phyloP scores from a whole-genome alignment of 1,140 invertebrate genomes.

The Danaus melanippus region DNA sequence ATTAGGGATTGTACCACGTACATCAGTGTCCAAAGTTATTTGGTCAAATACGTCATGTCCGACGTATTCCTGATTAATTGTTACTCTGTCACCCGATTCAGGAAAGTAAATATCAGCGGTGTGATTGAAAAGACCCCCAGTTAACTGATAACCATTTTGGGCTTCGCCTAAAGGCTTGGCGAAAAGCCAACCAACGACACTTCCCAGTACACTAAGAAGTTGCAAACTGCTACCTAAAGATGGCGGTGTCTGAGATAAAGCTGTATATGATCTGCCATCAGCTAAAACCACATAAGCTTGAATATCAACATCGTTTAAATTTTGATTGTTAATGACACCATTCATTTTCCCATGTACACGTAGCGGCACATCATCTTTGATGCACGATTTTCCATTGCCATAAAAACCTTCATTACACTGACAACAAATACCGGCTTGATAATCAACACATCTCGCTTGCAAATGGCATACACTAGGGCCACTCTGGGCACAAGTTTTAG shows the following conservation, averaged over 20 bases:
- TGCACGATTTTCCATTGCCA: conserved; percentile 92
- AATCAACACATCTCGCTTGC: conserved; percentile 87
- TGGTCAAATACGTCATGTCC: conserved; percentile 95
- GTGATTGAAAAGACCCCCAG: conserved; percentile 88
- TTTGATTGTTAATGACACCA: conserved; percentile 84
- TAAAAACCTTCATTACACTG: conserved; percentile 84
- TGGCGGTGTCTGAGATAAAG: conserved; percentile 84
- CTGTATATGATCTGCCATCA: conserved; percentile 93
- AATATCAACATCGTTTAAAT: conserved; percentile 84
- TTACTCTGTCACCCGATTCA: conserved; percentile 79
- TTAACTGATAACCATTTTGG: conserved; percentile 89
- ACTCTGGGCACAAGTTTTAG: conserved; percentile 72
- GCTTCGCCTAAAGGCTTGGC: conserved; percentile 82
- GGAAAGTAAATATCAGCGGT: conserved; percentile 82
- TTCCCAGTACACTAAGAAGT: conserved; percentile 83
- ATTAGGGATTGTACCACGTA: conserved; percentile 84
- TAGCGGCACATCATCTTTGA: conserved; percentile 85
- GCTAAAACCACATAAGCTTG: conserved; percentile 93
- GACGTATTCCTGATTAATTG: conserved; percentile 83
- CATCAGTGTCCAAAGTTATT: conserved; percentile 81
- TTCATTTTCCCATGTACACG: conserved; percentile 89
- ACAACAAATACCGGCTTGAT: conserved; percentile 90
- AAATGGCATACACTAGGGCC: conserved; percentile 82
- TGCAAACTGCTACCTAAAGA: conserved; percentile 85
- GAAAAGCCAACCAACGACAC: conserved; percentile 92